A percentile compares a stretch with the other conserved stretches of the same genome.
phyloP scores from a whole-genome alignment of 2,888 invertebrate species.

The Meteorus cinctellus region DNA sequence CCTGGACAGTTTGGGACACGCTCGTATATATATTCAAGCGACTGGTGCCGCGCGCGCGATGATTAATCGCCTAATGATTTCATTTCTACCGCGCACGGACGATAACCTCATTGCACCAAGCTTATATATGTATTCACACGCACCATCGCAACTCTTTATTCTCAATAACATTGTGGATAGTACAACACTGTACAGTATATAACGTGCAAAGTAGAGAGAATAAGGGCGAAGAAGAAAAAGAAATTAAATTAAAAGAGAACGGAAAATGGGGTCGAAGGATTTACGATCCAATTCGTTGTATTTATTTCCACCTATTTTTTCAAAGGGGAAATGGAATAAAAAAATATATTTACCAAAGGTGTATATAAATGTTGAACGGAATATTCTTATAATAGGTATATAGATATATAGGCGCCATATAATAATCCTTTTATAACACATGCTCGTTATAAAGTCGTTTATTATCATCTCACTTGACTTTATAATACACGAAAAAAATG shows the following conservation, averaged over 20 bases:
- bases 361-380: conserved; percentile 40
- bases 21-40: conserved; percentile 45
- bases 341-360: not conserved
- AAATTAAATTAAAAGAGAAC: conserved; percentile 30
- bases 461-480: conserved; percentile 52
- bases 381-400: conserved; percentile 43
- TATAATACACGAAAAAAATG: conserved; percentile 43
- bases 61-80: conserved; percentile 61
- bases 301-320: not conserved
- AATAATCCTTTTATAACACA: conserved; percentile 53
- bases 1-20: conserved; percentile 55
- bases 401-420: conserved; percentile 7
- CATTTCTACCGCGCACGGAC: conserved; percentile 44
- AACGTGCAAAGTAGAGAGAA: conserved; percentile 36
- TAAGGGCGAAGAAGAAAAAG: not conserved
- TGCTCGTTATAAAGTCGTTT: conserved; percentile 60
- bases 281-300: conserved; percentile 26
- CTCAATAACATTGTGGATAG: conserved; percentile 25
- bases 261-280: conserved; percentile 38
- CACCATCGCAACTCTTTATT: conserved; percentile 41
- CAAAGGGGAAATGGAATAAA: not conserved
- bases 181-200: conserved; percentile 33
- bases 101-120: conserved; percentile 46
- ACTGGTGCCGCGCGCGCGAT: conserved; percentile 34
- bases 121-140: conserved; percentile 39